A percentile compares a stretch with the other conserved stretches of the same genome.
phyloP scores from a whole-genome alignment of 1,140 invertebrate genomes.

The Centruroides sculpturatus region DNA sequence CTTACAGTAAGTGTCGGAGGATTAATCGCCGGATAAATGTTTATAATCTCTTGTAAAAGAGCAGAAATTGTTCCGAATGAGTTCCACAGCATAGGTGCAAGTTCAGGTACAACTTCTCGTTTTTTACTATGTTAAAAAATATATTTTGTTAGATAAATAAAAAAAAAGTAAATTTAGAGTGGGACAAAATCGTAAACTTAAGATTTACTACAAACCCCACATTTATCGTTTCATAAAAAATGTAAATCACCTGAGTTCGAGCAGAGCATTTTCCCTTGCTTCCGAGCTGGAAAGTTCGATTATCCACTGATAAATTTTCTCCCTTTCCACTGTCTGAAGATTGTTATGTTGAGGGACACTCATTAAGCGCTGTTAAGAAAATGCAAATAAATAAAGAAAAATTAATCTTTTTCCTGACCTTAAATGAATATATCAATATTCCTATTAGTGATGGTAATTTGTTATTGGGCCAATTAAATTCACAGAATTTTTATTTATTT shows the following conservation, averaged over 20 bases:
- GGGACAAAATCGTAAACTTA: slow-evolving; percentile 1
- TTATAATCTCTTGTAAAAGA: slow-evolving; percentile 77
- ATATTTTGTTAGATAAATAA: no score
- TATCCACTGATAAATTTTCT: slow-evolving; percentile 88
- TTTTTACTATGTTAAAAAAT: slow-evolving; percentile 59
- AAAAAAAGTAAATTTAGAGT: not conserved
- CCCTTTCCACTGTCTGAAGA: slow-evolving; percentile 43
- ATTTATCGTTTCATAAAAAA: no score
- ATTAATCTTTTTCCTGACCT: no score
- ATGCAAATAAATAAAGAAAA: no score
- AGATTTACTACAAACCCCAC: not conserved
- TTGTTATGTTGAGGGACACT: slow-evolving; percentile 4
- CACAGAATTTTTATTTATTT: no score
- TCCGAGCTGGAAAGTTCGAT: slow-evolving; percentile 85
- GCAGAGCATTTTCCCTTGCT: slow-evolving; percentile 85
- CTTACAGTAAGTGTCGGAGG: slow-evolving; percentile 77
- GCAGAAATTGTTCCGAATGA: slow-evolving; percentile 96
- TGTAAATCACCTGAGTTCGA: slow-evolving; percentile 59
- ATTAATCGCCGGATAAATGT: slow-evolving; percentile 95
- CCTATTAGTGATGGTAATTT: no score
- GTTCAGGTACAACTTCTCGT: slow-evolving; percentile 85
- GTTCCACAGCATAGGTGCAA: slow-evolving; percentile 96
- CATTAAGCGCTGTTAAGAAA: slow-evolving; percentile 3
- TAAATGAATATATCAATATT: no score
- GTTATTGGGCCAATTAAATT: no score